Evolutionary conservation across 2,797 vertebrate genomes (phyloP).

Genomic region (Danio tinwini): DNA sequence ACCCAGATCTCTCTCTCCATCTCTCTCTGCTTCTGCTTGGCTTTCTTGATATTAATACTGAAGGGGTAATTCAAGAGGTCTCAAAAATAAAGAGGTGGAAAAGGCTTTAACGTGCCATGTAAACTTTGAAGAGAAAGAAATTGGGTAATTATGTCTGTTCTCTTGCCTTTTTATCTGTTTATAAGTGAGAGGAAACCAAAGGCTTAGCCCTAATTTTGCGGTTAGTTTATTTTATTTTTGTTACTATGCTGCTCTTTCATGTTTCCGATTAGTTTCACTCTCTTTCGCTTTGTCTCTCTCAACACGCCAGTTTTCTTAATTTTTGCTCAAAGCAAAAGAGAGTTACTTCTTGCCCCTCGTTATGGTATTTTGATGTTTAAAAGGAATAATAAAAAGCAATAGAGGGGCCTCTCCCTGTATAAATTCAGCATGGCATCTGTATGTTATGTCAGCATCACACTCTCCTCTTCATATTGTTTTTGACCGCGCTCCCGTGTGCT

Average conservation of each 20-base stretch:
- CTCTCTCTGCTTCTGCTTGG: constrained; percentile 47
- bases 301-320: constrained; percentile 42
- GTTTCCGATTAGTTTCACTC: constrained; percentile 67
- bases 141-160: constrained; percentile 73
- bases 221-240: constrained; percentile 77
- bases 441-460: constrained; percentile 36
- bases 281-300: constrained; percentile 36
- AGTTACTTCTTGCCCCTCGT: constrained; percentile 38
- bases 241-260: constrained; percentile 68
- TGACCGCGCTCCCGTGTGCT: constrained; percentile 53
- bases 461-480: constrained; percentile 53
- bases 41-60: constrained; percentile 47
- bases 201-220: constrained; percentile 74
- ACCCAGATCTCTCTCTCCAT: constrained; percentile 4
- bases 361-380: constrained; percentile 46
- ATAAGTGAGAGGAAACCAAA: constrained; percentile 75
- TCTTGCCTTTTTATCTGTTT: constrained; percentile 65
- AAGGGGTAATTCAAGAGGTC: constrained; percentile 54
- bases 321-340: constrained; percentile 43
- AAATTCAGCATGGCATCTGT: constrained; percentile 40
- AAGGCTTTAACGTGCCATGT: constrained; percentile 75
- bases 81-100: constrained; percentile 72
- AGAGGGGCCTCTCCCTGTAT: constrained; percentile 30
- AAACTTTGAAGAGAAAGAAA: constrained; percentile 75
- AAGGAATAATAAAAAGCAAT: constrained; percentile 32